Conservation (phyloP, 2,113 vertebrate genomes). For the Procavia capensis region DNA sequence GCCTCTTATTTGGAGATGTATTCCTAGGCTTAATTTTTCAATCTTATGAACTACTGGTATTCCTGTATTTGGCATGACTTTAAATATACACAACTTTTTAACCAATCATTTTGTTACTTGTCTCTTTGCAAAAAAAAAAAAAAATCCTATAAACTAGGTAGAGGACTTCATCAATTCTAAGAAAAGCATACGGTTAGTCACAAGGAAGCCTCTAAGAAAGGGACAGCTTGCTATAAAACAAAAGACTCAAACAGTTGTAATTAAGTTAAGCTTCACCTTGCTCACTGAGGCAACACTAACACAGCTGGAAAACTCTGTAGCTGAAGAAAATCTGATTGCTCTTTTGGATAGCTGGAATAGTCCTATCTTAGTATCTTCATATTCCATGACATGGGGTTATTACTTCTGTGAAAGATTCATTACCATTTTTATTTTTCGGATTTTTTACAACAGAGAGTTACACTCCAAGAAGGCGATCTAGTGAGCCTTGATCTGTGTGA, state of each 20-base stretch:
- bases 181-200: neutral
- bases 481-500: neutral
- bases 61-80: constrained; percentile 5
- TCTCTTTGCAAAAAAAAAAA: neutral
- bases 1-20: neutral
- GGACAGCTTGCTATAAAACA: neutral
- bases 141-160: neutral
- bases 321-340: constrained; percentile 45
- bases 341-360: neutral
- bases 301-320: neutral
- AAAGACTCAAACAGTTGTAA: neutral
- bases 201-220: constrained; percentile 5
- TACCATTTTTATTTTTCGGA: neutral
- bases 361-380: constrained; percentile 24
- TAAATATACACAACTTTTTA: constrained; percentile 8
- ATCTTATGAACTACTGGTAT: neutral
- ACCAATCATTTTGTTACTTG: neutral
- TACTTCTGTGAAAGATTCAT: neutral
- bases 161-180: constrained; percentile 28
- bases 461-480: neutral
- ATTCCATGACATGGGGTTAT: neutral
- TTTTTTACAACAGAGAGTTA: neutral
- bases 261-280: constrained; percentile 27
- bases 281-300: neutral
- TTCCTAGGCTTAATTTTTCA: constrained; percentile 11